A percentile compares a stretch with the other conserved stretches of the same genome.
These are phyloP conservation scores for Leptodactylus fallax DNA, from an alignment of 2,797 vertebrate species.

Conservation along the genomic window DNA sequence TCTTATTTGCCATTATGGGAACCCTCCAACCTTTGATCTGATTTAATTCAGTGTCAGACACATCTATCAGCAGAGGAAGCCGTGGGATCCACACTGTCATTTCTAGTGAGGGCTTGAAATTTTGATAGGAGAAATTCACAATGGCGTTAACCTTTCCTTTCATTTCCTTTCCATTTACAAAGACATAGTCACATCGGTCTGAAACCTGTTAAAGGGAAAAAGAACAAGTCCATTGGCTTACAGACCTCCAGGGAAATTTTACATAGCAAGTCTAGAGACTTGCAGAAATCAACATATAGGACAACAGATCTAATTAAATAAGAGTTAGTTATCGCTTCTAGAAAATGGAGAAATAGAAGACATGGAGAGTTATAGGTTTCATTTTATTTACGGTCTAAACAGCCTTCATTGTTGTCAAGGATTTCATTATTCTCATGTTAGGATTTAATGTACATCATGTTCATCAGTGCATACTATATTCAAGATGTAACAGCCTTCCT, in stretches of 20 bases:
- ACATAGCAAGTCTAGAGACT: neutral
- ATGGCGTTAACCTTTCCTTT: conserved; percentile 85
- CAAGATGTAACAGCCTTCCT: neutral
- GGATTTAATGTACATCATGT: neutral
- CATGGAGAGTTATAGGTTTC: neutral
- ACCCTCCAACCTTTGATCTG: conserved; percentile 96
- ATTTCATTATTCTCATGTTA: neutral
- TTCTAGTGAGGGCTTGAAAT: conserved; percentile 86
- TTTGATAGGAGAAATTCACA: conserved; percentile 93
- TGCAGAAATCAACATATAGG: neutral
- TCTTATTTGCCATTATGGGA: conserved; percentile 82
- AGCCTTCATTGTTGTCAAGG: neutral
- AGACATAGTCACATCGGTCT: conserved; percentile 91
- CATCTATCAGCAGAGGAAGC: conserved; percentile 90
- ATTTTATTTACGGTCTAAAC: neutral
- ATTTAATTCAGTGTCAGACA: conserved; percentile 91
- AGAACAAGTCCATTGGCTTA: conserved; percentile 4
- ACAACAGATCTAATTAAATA: neutral
- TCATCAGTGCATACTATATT: neutral
- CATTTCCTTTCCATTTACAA: conserved; percentile 92
- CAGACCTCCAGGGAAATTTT: neutral
- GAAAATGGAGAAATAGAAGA: neutral
- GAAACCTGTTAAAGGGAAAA: conserved; percentile 82
- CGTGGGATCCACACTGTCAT: conserved; percentile 90
- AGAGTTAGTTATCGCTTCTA: too few relatives aligned